Evolutionary conservation across 1,140 invertebrate species (phyloP), one percentile per base, ranked within the genome.

Genomic region (Drosophila navojoa): DNA sequence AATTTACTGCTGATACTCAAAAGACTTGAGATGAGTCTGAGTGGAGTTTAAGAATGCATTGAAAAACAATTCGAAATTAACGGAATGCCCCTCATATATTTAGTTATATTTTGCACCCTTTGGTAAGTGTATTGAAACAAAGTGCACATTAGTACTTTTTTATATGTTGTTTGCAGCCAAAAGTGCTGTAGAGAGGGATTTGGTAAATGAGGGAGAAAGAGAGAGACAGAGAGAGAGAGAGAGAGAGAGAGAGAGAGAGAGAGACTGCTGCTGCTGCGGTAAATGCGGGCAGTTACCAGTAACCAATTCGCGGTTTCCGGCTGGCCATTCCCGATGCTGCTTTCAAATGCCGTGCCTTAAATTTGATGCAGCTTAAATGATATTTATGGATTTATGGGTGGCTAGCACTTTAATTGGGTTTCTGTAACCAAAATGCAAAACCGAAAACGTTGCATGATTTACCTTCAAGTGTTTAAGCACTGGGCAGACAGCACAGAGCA

Each of bases 371-470:
- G 52, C 62, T 62, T 70, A 60, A 70, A 70, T 62, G 53, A 55
- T 70, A 62, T 70, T 70, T 38, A 62, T 70, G 67, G 61, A 63
- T 69, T 62, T 62, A 62, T 69, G 60, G 58, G 49, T 35, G 58
- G n/a, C 50, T n/a, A 54, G n/a, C 58, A 54, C 68, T 71, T 71
- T 71, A 71, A 71, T 71, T 71, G 68, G 22, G 60, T 47, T 63
- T 63, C 16, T 32, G 27, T 32, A 15, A 15, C 49, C 9, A 19
- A 52, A 52, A 44, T 49, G 52, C 62, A 35, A 61, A 61, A 50
- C 53, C 42, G 6, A 15, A 47, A 32, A 53, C 32, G 50, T 38
- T 55, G 42, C 32, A 64, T 71, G 60, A 71, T 71, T 71, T 64
- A 71, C 64, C 60, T 49, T n/a, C 25, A 19, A 27, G 9, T 15